phyloP scores from a whole-genome alignment of 2,113 vertebrate species.

The Argyrosomus japonicus region DNA sequence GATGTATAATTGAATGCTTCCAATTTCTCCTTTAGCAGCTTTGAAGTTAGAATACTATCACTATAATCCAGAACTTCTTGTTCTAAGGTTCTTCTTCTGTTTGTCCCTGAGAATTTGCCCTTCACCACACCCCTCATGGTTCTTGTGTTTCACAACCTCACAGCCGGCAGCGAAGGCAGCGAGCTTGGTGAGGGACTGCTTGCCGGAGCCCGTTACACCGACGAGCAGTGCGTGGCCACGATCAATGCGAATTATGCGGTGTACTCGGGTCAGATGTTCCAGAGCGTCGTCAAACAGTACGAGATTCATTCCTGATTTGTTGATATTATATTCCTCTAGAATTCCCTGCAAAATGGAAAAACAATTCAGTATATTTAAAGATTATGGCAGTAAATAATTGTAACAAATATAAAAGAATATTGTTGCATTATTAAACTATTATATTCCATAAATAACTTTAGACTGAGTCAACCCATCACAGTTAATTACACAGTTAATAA shows the following conservation, averaged over 20 bases:
- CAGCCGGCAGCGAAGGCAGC: slow-evolving; percentile 91
- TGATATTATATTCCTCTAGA: slow-evolving; percentile 95
- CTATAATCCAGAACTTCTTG: no score
- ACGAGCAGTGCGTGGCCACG: slow-evolving; percentile 92
- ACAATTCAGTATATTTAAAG: background rate
- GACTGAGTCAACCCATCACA: background rate
- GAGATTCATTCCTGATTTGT: slow-evolving; percentile 89
- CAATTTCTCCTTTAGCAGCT: background rate
- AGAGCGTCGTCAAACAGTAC: slow-evolving; percentile 96
- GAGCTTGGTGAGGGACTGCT: slow-evolving; percentile 92
- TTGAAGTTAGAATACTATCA: background rate
- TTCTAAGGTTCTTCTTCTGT: background rate
- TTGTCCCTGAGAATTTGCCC: background rate
- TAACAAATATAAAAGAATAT: background rate
- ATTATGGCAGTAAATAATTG: background rate
- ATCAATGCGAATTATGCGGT: slow-evolving; percentile 92
- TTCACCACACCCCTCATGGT: background rate
- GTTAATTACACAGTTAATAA: background rate
- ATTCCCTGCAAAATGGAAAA: slow-evolving; percentile 86
- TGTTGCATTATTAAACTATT: background rate
- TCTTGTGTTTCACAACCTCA: slow-evolving; percentile 84
- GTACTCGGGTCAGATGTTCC: slow-evolving; percentile 92
- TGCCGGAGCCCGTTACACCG: slow-evolving; percentile 93
- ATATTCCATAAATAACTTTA: background rate
- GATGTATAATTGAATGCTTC: background rate